These are phyloP conservation scores for Macrotus californicus DNA, from an alignment of 2,113 vertebrate genomes.

Conservation along the genomic window DNA sequence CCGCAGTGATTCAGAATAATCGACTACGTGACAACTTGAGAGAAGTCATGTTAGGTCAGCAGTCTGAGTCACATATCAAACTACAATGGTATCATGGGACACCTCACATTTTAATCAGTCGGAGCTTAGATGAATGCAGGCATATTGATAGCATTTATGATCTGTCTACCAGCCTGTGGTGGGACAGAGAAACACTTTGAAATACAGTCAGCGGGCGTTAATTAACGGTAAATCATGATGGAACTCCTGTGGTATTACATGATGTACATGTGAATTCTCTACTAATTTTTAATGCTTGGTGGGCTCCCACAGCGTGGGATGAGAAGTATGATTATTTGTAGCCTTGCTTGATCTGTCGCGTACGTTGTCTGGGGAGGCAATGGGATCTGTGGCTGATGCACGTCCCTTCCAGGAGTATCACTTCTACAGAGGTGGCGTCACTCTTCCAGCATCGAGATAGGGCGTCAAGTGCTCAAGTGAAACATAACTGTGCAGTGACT, in stretches of 20 bases:
- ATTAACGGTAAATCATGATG: conserved; percentile 64
- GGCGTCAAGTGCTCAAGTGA: conserved; percentile 15
- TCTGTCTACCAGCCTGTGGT: conserved; percentile 56
- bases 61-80: conserved; percentile 68
- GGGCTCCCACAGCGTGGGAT: conserved; percentile 23
- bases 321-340: conserved; percentile 26
- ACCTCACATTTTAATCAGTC: conserved; percentile 70
- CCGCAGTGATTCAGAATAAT: conserved; percentile 65
- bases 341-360: conserved; percentile 2
- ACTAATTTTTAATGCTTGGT: conserved; percentile 50
- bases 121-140: conserved; percentile 64
- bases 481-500: conserved; percentile 34
- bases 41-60: conserved; percentile 68
- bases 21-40: conserved; percentile 64
- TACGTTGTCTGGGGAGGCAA: not conserved
- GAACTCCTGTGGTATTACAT: conserved; percentile 51
- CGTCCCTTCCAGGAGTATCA: not conserved
- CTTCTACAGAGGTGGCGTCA: not conserved
- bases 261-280: conserved; percentile 44
- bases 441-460: not conserved
- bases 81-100: conserved; percentile 66
- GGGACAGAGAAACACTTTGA: conserved; percentile 49
- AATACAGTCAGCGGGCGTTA: conserved; percentile 47
- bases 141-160: conserved; percentile 68
- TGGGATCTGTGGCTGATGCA: not conserved